A percentile compares a stretch with the other conserved stretches of the same genome.
Evolutionary conservation across 2,888 invertebrate species (phyloP).

Genomic region (Harpalus rufipes): DNA sequence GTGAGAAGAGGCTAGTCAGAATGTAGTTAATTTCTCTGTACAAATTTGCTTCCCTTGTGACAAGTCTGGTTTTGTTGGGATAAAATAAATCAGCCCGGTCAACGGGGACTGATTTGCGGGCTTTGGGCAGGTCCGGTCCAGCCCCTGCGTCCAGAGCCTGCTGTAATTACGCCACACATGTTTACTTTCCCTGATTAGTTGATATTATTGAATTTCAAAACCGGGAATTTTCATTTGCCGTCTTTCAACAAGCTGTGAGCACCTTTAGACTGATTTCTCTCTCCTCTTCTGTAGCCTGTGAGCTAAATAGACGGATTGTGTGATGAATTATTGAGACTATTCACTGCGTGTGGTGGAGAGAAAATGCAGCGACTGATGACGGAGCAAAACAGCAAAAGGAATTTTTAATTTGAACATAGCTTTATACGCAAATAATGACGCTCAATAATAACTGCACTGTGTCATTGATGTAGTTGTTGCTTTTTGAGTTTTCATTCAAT

Average conservation of each 20-base stretch:
- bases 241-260: slow-evolving; percentile 67
- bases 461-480: slow-evolving; percentile 18
- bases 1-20: neutral
- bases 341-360: slow-evolving; percentile 23
- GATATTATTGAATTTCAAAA: slow-evolving; percentile 73
- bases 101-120: slow-evolving; percentile 35
- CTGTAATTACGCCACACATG: slow-evolving; percentile 71
- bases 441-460: slow-evolving; percentile 49
- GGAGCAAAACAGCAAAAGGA: slow-evolving; percentile 60
- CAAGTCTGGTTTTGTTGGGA: slow-evolving; percentile 2
- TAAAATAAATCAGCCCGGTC: slow-evolving; percentile 36
- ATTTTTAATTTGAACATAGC: slow-evolving; percentile 60
- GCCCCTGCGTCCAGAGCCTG: slow-evolving; percentile 30
- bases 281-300: neutral
- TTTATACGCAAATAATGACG: slow-evolving; percentile 59
- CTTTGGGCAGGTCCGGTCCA: slow-evolving; percentile 20
- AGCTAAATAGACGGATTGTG: slow-evolving; percentile 30
- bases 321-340: slow-evolving; percentile 54
- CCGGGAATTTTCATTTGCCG: slow-evolving; percentile 70
- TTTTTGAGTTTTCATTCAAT: neutral
- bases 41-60: neutral
- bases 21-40: neutral
- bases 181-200: slow-evolving; percentile 75
- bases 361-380: slow-evolving; percentile 43
- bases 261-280: neutral